phyloP scores from a whole-genome alignment of 2,888 invertebrate genomes.

The Rugalucina vietnamica region DNA sequence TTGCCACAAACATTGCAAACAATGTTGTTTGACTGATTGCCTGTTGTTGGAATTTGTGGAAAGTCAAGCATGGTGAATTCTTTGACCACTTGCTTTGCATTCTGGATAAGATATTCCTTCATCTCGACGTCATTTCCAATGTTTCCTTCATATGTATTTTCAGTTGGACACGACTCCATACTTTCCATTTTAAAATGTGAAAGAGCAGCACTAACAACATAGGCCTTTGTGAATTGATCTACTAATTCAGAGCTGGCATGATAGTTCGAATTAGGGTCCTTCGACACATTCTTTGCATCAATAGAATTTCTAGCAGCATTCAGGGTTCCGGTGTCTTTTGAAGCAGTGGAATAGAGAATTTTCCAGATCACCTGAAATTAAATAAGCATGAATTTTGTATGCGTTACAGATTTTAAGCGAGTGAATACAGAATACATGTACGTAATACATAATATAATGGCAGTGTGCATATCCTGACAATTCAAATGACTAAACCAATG shows the following conservation, averaged over 20 bases:
- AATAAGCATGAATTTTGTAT: too few species aligned
- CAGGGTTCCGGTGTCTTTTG: conserved; percentile 20
- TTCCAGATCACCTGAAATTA: conserved; percentile 30
- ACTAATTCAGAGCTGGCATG: conserved; percentile 34
- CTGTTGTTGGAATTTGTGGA: background rate
- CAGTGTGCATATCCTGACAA: too few species aligned
- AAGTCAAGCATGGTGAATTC: background rate
- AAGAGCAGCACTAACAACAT: conserved; percentile 28
- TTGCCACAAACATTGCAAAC: conserved; percentile 23
- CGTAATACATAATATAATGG: too few species aligned
- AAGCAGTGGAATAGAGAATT: conserved; percentile 19
- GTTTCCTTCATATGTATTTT: conserved; percentile 15
- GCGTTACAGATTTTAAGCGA: too few species aligned
- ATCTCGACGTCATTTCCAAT: conserved; percentile 19
- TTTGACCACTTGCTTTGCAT: too few species aligned
- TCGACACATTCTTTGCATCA: conserved; percentile 33
- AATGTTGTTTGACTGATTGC: conserved; percentile 12
- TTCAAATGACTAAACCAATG: too few species aligned
- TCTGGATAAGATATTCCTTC: too few species aligned
- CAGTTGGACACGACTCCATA: background rate
- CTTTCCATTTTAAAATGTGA: conserved; percentile 29
- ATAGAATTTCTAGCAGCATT: conserved; percentile 38
- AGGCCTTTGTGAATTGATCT: conserved; percentile 29
- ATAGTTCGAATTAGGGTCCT: conserved; percentile 26
- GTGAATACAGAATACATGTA: too few species aligned